Evolutionary conservation across 2,113 vertebrate genomes (phyloP).

Genomic region (Rhinoderma darwinii): DNA sequence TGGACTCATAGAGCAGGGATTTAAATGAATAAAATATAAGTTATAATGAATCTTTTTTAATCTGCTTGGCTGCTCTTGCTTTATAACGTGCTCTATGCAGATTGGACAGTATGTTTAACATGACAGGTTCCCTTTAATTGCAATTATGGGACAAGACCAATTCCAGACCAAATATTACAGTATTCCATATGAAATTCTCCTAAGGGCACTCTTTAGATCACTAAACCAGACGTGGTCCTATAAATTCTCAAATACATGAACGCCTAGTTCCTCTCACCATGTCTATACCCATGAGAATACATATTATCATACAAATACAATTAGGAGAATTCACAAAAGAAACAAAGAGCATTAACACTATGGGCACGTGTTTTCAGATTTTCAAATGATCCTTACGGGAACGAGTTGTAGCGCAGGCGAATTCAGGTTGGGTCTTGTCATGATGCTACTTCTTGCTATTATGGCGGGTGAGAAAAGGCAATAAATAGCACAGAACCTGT

Average conservation of each 20-base stretch:
- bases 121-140: background rate
- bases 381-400: background rate
- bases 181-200: background rate
- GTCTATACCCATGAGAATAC: background rate
- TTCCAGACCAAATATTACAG: background rate
- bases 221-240: background rate
- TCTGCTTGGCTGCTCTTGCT: no score
- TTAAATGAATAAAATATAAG: no score
- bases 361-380: background rate
- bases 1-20: no score
- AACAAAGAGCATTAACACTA: slow-evolving; percentile 2
- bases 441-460: slow-evolving; percentile 5
- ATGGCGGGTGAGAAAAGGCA: slow-evolving; percentile 24
- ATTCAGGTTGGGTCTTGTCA: slow-evolving; percentile 29
- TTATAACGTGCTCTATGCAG: no score
- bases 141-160: background rate
- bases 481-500: slow-evolving; percentile 19
- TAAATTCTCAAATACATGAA: background rate
- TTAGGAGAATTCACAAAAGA: background rate
- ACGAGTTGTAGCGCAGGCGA: background rate
- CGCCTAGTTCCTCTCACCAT: background rate
- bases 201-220: background rate
- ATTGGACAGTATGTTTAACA: no score
- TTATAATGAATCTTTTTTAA: no score
- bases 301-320: background rate